Evolutionary conservation across 2,797 vertebrate genomes (phyloP).

Genomic region (Sebastes steindachneri): DNA sequence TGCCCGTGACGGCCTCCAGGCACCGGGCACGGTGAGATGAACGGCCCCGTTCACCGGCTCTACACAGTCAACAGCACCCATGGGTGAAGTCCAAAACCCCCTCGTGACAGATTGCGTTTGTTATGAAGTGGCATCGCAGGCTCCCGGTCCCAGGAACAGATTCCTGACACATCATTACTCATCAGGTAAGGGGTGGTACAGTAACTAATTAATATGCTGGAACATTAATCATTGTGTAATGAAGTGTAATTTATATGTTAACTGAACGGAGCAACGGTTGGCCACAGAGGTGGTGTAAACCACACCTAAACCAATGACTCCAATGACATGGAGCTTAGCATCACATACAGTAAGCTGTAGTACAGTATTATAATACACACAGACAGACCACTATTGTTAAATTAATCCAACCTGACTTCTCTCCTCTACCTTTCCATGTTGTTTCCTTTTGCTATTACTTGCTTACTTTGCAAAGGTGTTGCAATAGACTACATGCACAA

Average conservation of each 20-base stretch:
- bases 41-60: background rate
- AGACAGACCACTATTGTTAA: too few species aligned
- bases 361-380: accelerated
- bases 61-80: conserved; percentile 22
- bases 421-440: background rate
- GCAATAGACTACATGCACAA: too few species aligned
- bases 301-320: background rate
- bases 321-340: background rate
- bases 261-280: background rate
- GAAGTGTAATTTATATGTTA: conserved; percentile 1
- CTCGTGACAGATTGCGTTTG: background rate
- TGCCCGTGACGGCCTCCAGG: conserved; percentile 4
- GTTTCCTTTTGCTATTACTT: too few species aligned
- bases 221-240: conserved; percentile 39
- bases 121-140: conserved; percentile 28
- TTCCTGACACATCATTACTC: conserved; percentile 22
- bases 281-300: background rate
- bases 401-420: background rate
- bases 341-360: background rate
- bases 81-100: conserved; percentile 1
- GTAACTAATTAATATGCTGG: conserved; percentile 33
- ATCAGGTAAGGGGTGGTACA: conserved; percentile 8
- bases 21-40: background rate
- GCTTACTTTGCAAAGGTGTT: background rate
- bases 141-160: background rate